Percentiles rank a stretch among this genome's conserved stretches.
Conservation (phyloP, 1,140 invertebrate species). For the Rhagoletis pomonella region DNA sequence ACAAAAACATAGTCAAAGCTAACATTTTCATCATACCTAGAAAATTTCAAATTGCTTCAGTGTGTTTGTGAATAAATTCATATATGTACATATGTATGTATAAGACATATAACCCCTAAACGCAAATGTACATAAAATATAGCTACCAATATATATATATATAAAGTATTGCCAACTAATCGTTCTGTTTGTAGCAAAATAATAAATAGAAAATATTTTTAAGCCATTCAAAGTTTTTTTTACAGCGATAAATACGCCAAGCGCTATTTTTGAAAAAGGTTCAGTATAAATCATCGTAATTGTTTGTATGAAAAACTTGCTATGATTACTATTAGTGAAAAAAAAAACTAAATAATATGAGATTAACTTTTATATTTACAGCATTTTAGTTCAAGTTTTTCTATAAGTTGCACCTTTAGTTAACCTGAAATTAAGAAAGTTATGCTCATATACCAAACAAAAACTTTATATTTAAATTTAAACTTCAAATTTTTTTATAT, state of each 20-base stretch:
- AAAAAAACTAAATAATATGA: background rate
- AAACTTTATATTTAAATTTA: background rate
- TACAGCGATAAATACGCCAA: background rate
- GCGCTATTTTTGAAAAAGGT: conserved; percentile 37
- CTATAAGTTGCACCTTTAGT: conserved; percentile 50
- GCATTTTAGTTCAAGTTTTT: conserved; percentile 38
- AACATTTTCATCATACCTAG: background rate
- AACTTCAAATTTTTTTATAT: background rate
- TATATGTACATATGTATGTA: too few relatives aligned
- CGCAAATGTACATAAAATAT: too few relatives aligned
- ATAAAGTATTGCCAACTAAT: background rate
- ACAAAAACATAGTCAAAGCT: background rate
- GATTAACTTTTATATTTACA: background rate
- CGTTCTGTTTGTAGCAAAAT: conserved; percentile 5
- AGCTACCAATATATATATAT: conserved; percentile 5
- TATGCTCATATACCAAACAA: background rate
- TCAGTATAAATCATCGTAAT: conserved; percentile 47
- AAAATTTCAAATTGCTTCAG: too few relatives aligned
- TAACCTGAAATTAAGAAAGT: conserved; percentile 20
- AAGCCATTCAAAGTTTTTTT: background rate
- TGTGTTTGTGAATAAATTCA: too few relatives aligned
- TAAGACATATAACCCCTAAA: too few relatives aligned
- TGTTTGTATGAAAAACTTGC: conserved; percentile 14
- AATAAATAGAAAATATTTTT: conserved; percentile 3
- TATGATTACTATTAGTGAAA: conserved; percentile 33